phyloP scores from a whole-genome alignment of 53 echinoderm and acorn worm species.

The Henricia sp. region DNA sequence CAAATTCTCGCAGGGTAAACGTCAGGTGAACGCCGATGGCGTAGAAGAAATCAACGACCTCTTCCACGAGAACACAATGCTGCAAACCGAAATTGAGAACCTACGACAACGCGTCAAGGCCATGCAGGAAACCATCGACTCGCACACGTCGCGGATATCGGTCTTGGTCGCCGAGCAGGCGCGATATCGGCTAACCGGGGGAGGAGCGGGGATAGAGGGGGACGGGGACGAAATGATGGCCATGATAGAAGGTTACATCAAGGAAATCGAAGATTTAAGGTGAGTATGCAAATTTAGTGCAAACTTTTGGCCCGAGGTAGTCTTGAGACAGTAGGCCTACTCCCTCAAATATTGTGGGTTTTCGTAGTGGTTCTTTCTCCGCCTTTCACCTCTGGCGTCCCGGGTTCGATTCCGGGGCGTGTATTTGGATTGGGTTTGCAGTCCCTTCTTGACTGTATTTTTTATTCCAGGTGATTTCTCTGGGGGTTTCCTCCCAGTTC shows the following conservation, averaged over 20 bases:
- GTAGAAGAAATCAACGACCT: constrained; percentile 98
- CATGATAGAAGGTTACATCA: constrained; percentile 92
- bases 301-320: no score
- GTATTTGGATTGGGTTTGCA: no score
- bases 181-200: constrained; percentile 40
- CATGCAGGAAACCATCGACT: constrained; percentile 95
- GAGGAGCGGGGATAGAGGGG: constrained; percentile 26
- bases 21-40: constrained; percentile 80
- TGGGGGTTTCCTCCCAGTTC: no score
- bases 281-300: not conserved
- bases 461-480: no score
- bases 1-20: constrained; percentile 85
- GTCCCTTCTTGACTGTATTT: no score
- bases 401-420: no score
- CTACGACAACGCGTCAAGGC: constrained; percentile 85
- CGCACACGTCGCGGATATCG: constrained; percentile 83
- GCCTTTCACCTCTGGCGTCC: no score
- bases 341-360: no score
- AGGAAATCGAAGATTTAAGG: constrained; percentile 87
- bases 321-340: no score
- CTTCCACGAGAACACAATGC: constrained; percentile 98
- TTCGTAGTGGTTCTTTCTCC: no score
- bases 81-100: constrained; percentile 82
- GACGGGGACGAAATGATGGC: constrained; percentile 63
- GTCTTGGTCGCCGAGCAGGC: constrained; percentile 85